Percentiles rank a stretch among this genome's conserved stretches.
phyloP scores from a whole-genome alignment of 2,797 vertebrate species.

The Myotis planiceps region DNA sequence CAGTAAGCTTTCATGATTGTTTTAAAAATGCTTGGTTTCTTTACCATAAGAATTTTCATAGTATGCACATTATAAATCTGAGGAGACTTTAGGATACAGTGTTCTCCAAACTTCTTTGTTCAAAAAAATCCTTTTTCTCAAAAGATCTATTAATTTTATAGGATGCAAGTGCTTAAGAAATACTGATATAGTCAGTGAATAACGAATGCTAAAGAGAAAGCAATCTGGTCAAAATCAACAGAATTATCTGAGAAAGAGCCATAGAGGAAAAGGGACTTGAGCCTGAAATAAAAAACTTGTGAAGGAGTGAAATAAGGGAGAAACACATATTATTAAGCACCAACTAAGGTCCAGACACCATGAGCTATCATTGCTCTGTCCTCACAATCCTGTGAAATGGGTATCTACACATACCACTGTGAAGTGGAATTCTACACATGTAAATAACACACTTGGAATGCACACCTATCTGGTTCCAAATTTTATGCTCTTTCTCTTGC shows the following conservation, averaged over 20 bases:
- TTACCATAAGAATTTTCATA: neutral
- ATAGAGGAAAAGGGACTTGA: neutral
- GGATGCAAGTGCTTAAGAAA: neutral
- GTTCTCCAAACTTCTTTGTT: constrained; percentile 20
- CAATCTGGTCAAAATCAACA: constrained; percentile 31
- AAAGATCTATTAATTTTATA: neutral
- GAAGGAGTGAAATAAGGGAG: neutral
- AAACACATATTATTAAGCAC: neutral
- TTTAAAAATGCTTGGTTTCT: constrained; percentile 23
- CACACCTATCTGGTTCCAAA: neutral
- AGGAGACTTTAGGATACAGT: neutral
- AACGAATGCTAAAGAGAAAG: neutral
- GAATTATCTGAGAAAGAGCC: constrained; percentile 12
- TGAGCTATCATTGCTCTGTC: neutral
- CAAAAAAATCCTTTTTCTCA: constrained; percentile 19
- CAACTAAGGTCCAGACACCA: neutral
- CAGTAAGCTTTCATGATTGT: neutral
- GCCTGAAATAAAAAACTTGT: neutral
- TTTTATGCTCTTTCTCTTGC: neutral
- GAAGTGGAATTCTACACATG: neutral
- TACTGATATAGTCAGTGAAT: neutral
- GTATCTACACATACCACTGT: no score
- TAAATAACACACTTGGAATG: constrained; percentile 11
- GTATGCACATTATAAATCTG: neutral
- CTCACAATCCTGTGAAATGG: neutral